Evolutionary conservation across 2,888 invertebrate species (phyloP), one percentile per base, ranked within the genome.

Genomic region (Anticlea derivata): DNA sequence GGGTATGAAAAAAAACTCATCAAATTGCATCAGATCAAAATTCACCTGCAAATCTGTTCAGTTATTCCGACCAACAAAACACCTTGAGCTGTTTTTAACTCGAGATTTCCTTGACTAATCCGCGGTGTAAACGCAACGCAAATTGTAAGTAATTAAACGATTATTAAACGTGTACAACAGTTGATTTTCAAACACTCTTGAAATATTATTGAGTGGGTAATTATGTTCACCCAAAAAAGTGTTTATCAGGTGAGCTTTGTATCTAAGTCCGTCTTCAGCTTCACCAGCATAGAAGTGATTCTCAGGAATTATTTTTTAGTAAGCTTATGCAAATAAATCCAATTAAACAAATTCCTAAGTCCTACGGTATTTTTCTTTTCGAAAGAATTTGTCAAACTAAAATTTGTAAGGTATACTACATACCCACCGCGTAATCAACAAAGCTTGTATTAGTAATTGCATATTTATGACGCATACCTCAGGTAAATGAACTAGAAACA

Each of bases 81-180:
- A 44, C 53, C 53, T 53, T 49, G 53, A 45, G 44, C 53, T 11
- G 48, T 53, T 44, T 52, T 44, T 33, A 44, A 44, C 39, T 37
- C 11, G 29, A 48, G 48, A 44, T 53, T 48, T 53, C 39, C 53
- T 48, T 53, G 53, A 53, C 44, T 35, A 40, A 29, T 44, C 31
- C 13, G 31, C 34, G 47, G 20, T 48, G 48, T 48, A 39, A 12
- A 13, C 31, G 44, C 35, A 43, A 35, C 53, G 48, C 39, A 48
- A 53, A 44, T 29, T 34, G 37, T 11, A 23, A 13, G 22, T 37
- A 44, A 53, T 48, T 49, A 40, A 35, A 30, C 24, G 17, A 29
- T 50, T 17, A 51, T 46, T 50, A 38, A 45, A 35, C 45, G n/a
- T n/a, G 23, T 38, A 29, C 34, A 43, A 29, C 35, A 13, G 27